Conservation (phyloP, 1,140 invertebrate species). For the Philaenus spumarius region DNA sequence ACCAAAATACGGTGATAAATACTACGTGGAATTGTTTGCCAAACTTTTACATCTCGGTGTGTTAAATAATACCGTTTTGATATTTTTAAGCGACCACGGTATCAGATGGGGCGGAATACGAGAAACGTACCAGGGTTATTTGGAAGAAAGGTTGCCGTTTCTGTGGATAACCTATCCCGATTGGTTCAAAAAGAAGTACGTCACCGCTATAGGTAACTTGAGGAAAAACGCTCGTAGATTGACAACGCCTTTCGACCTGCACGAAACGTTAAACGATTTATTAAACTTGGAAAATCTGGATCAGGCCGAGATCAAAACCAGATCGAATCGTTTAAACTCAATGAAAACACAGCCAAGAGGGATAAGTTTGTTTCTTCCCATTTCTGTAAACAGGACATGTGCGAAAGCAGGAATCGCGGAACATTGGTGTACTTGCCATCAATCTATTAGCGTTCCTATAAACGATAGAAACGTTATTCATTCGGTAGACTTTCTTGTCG, state of each 20-base stretch:
- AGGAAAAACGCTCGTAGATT: slow-evolving; percentile 35
- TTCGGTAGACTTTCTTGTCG: slow-evolving; percentile 49
- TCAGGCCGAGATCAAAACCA: slow-evolving; percentile 29
- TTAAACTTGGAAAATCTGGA: slow-evolving; percentile 41
- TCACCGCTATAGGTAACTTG: slow-evolving; percentile 59
- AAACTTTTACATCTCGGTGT: slow-evolving; percentile 48
- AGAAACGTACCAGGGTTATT: slow-evolving; percentile 71
- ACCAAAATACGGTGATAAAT: slow-evolving; percentile 56
- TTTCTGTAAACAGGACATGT: slow-evolving; percentile 68
- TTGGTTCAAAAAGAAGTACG: slow-evolving; percentile 54
- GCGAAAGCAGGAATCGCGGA: slow-evolving; percentile 61
- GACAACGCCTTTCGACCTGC: slow-evolving; percentile 54
- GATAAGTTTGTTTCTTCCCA: slow-evolving; percentile 66
- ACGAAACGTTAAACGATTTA: slow-evolving; percentile 57
- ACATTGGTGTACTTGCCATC: slow-evolving; percentile 80
- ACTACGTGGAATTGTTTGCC: slow-evolving; percentile 49
- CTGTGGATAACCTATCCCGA: slow-evolving; percentile 65
- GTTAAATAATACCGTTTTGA: slow-evolving; percentile 56
- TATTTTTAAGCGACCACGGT: slow-evolving; percentile 90
- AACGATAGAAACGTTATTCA: slow-evolving; percentile 43
- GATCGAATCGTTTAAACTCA: slow-evolving; percentile 29
- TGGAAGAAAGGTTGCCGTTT: slow-evolving; percentile 86
- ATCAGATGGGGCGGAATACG: slow-evolving; percentile 76
- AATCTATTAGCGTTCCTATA: slow-evolving; percentile 44
- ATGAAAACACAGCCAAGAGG: slow-evolving; percentile 42